Base-by-base conservation (phyloP, 2,888 invertebrate genomes). In the Asteroscopus sphinx region DNA sequence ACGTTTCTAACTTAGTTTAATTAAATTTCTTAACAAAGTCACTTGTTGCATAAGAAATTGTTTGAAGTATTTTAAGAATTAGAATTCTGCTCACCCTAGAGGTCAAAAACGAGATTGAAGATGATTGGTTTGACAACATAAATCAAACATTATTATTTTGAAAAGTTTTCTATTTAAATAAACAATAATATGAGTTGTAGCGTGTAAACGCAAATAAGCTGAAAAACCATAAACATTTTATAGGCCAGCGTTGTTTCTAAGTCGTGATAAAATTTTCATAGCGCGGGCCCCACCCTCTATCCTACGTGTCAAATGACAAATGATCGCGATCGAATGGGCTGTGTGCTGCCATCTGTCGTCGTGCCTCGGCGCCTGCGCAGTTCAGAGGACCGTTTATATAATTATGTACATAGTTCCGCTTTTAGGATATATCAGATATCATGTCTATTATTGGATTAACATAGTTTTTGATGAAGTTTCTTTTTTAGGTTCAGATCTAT, bases 301-400 rank as follows among this genome's bases (percentile, higher is more conserved):
- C 61, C 60, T 68, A 71, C 66, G 70, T 76, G 68, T 48, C 47
- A 41, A 47, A 46, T 70, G 70, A 69, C 40, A 67, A 73, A 75
- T 63, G 59, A 63, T 60, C 44, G 5, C 28, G 41, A 37, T 60
- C 49, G 45, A 69, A 64, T 26, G 69, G 7, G 64, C 40, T 48
- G 35, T 42, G 75, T 81, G 73, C 67, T 72, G 84, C 84, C 84
- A 83, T 85, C 84, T 85, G 60, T 79, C 68, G 81, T 16, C 6
- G 28, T 15, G 3, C 2, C 33, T 17, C 32, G 55, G 71, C 55
- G 62, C 39, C 15, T 1, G 54, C 59, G 70, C 49, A 21, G 15
- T 12, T 39, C 25, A 28, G 58, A 64, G 40, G 33, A 46, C 37
- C 58, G 21, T 64, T 69, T 69, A 70, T 54, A 49, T 58, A 56